phyloP scores from a whole-genome alignment of 2,113 vertebrate genomes.

The Cebus imitator region DNA sequence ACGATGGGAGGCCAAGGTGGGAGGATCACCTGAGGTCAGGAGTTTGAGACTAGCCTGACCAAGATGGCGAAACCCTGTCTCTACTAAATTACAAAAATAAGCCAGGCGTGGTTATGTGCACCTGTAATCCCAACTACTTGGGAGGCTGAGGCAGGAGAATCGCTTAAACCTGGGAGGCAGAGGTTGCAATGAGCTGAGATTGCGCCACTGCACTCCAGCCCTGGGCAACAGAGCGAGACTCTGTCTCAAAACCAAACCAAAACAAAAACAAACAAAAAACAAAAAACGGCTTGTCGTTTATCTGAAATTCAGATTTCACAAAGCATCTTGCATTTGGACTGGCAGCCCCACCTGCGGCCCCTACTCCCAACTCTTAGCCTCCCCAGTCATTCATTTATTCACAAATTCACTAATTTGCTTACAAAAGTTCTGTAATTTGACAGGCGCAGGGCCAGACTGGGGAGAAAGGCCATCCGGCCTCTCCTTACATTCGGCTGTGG shows the following conservation, averaged over 20 bases:
- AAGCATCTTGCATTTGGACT: fast-evolving
- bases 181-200: too few species aligned
- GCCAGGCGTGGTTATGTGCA: fast-evolving
- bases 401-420: fast-evolving
- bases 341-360: fast-evolving
- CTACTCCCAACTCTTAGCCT: fast-evolving
- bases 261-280: too few species aligned
- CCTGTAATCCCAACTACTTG: too few species aligned
- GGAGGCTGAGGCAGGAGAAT: too few species aligned
- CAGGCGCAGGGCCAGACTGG: fast-evolving
- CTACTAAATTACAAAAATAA: too few species aligned
- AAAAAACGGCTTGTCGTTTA: fast-evolving
- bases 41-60: too few species aligned
- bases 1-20: too few species aligned
- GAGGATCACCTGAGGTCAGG: too few species aligned
- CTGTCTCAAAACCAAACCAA: too few species aligned
- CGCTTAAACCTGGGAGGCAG: fast-evolving
- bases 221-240: too few species aligned
- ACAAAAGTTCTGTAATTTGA: fast-evolving
- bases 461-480: fast-evolving
- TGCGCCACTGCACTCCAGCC: fast-evolving
- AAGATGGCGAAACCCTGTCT: too few species aligned
- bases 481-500: fast-evolving
- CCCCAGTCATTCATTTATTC: fast-evolving
- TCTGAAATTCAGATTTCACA: not conserved